Evolutionary conservation across 2,888 invertebrate genomes (phyloP).

Genomic region (Digitonthophagus gazella): DNA sequence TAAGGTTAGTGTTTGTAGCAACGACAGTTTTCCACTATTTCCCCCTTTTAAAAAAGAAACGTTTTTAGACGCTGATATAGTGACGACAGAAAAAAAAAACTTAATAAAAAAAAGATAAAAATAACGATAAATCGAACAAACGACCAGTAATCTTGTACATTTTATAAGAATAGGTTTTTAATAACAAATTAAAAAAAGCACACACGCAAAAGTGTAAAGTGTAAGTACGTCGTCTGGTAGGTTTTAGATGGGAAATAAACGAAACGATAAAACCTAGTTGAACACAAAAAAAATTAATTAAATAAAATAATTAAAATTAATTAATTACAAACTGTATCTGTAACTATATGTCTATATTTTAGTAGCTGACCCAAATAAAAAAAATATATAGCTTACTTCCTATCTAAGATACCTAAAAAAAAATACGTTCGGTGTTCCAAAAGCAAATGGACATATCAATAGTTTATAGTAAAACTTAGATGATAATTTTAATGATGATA

Average conservation of each 20-base stretch:
- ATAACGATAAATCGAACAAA: neutral
- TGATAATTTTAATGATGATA: constrained; percentile 10
- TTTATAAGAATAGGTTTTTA: constrained; percentile 43
- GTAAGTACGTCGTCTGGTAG: constrained; percentile 34
- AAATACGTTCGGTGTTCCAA: constrained; percentile 38
- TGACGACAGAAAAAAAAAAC: neutral
- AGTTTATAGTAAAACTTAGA: constrained; percentile 25
- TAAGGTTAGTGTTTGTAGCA: constrained; percentile 20
- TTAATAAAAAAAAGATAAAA: constrained; percentile 10
- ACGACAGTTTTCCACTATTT: neutral
- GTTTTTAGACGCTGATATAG: neutral
- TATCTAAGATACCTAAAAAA: constrained; percentile 31
- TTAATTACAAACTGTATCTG: neutral
- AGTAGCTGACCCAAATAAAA: constrained; percentile 2
- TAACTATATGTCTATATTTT: constrained; percentile 11
- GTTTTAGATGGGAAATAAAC: constrained; percentile 29
- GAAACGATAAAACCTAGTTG: neutral
- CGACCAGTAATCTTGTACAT: constrained; percentile 49
- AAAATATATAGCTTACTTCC: constrained; percentile 27
- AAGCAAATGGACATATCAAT: constrained; percentile 38
- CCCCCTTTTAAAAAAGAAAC: neutral
- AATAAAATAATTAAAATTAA: neutral
- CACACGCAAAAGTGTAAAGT: constrained; percentile 27
- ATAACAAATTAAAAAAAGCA: constrained; percentile 25
- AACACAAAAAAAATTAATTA: neutral